Evolutionary conservation across 2,888 invertebrate species (phyloP), one percentile per base, ranked within the genome.

Genomic region (Microctonus aethiopoides): DNA sequence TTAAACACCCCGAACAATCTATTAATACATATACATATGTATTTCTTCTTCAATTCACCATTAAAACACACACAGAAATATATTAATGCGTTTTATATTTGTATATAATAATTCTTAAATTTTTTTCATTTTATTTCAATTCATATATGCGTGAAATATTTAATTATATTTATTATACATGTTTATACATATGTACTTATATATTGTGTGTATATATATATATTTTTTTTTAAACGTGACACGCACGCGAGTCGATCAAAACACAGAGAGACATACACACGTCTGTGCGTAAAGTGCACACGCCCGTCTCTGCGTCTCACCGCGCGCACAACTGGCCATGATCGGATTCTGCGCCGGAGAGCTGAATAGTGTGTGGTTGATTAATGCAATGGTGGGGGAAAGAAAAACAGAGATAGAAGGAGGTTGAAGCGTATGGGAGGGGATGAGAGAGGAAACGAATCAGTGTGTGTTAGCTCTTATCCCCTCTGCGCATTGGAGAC

Each of bases 401-500:
- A n/a, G 6, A n/a, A 16, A n/a, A n/a, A 16, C 7, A 16, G 46
- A 7, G n/a, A 46, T 7, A 46, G 6, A 16, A 46, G n/a, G 4
- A n/a, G n/a, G 16, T 16, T n/a, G 46, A 16, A 16, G 20, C 46
- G 46, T 16, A 9, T 7, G 20, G 6, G 46, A 20, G 46, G 16
- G 16, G 4, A 4, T 5, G 3, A 5, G 16, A 61, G 61, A 13
- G 41, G 26, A 26, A n/a, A n/a, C 7, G 13, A 22, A 64, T 32
- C 13, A 9, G 16, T 61, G 16, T 34, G 34, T 22, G 36, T 70
- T 70, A 61, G 54, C 63, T 57, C 65, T 65, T 57, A 67, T 68
- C 66, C 62, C 68, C 66, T 61, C 66, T 70, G 57, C 71, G 62
- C 61, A 62, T 61, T 41, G 70, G 62, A 71, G 68, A 16, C 16